Evolutionary conservation across 2,888 invertebrate genomes (phyloP).

Genomic region (Caenorhabditis sulstoni): DNA sequence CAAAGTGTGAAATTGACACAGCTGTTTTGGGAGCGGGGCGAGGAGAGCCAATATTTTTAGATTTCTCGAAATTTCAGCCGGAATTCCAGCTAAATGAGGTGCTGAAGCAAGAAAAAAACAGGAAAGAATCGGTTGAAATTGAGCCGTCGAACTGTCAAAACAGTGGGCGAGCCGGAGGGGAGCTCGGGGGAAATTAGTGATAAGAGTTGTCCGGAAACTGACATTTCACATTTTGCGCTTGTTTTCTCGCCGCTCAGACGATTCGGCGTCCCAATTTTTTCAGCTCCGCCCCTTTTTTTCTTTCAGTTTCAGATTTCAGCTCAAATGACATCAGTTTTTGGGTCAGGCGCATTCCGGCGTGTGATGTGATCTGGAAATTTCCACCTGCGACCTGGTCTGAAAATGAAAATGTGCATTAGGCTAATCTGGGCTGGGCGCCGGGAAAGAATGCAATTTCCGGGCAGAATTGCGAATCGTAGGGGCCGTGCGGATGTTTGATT

Average conservation of each 20-base stretch:
- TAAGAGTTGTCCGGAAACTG: too few species aligned
- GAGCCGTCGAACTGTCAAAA: too few species aligned
- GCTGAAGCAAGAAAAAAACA: too few species aligned
- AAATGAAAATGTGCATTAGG: slow-evolving; percentile 9
- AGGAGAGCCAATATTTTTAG: slow-evolving; percentile 27
- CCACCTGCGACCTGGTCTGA: slow-evolving; percentile 19
- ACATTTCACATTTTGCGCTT: slow-evolving; percentile 8
- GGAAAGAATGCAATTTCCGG: too few species aligned
- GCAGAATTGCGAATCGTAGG: too few species aligned
- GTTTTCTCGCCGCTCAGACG: slow-evolving; percentile 18
- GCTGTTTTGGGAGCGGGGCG: slow-evolving; percentile 1
- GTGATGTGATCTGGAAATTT: slow-evolving; percentile 23
- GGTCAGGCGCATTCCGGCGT: not conserved
- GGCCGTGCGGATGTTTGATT: too few species aligned
- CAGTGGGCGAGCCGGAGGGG: too few species aligned
- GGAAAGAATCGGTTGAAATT: not conserved
- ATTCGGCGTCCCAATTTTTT: slow-evolving; percentile 2
- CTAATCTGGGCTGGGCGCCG: too few species aligned
- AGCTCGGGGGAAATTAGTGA: too few species aligned
- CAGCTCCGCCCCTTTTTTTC: slow-evolving; percentile 15
- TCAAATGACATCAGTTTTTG: not conserved
- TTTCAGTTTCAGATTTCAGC: slow-evolving; percentile 22
- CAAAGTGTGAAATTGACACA: slow-evolving; percentile 43
- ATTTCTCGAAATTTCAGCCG: not conserved
- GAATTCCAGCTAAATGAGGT: too few species aligned